These are phyloP conservation scores for Hyperopisus bebe DNA, from an alignment of 2,113 vertebrate genomes.

Conservation along the genomic window DNA sequence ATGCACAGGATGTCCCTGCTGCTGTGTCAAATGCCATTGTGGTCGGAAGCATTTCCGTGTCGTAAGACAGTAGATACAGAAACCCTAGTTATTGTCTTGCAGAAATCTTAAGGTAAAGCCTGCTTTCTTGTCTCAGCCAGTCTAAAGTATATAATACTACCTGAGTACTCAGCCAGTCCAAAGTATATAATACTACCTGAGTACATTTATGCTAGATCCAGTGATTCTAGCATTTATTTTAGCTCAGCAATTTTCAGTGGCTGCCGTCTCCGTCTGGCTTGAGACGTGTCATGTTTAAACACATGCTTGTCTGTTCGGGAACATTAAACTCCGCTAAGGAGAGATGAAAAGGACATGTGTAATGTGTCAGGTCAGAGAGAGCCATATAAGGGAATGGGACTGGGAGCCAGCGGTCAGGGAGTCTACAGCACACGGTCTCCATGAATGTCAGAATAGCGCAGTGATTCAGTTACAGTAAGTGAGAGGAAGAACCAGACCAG, in stretches of 20 bases:
- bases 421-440: neutral
- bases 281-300: neutral
- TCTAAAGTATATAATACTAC: neutral
- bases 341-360: neutral
- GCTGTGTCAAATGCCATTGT: neutral
- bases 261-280: neutral
- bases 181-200: neutral
- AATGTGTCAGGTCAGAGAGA: neutral
- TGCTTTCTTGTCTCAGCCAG: neutral
- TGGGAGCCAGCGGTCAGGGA: neutral
- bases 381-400: neutral
- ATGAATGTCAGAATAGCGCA: neutral
- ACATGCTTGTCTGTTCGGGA: neutral
- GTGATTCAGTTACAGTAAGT: neutral
- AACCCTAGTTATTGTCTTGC: neutral
- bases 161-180: neutral
- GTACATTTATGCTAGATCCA: neutral
- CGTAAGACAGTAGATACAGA: neutral
- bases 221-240: neutral
- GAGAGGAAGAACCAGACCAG: neutral
- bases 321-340: neutral
- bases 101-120: neutral
- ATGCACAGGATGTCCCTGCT: neutral
- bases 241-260: neutral
- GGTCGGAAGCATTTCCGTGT: neutral